Evolutionary conservation across 2,797 vertebrate genomes (phyloP).

Genomic region (Periophthalmus magnuspinnatus): DNA sequence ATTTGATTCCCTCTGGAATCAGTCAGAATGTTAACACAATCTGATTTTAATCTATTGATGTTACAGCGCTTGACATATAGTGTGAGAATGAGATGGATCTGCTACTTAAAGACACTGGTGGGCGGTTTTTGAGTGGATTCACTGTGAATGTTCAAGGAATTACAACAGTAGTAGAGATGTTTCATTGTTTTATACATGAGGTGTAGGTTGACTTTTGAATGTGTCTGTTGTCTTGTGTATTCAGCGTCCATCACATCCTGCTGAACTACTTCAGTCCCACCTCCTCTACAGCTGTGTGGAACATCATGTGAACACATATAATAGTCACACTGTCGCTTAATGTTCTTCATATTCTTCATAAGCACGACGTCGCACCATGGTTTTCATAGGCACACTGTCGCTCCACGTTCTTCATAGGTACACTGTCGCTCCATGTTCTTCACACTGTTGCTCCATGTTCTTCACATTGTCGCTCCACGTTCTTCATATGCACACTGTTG

Average conservation of each 20-base stretch:
- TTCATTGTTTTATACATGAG: not conserved
- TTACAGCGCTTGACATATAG: not conserved
- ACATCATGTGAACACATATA: not conserved
- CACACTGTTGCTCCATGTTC: too few species aligned
- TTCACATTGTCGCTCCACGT: too few species aligned
- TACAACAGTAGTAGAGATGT: not conserved
- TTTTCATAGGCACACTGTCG: too few species aligned
- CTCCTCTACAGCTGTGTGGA: not conserved
- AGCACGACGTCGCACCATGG: too few species aligned
- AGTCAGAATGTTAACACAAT: not conserved
- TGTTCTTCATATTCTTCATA: too few species aligned
- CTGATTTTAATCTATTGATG: not conserved
- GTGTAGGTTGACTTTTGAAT: not conserved
- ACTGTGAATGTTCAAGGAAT: not conserved
- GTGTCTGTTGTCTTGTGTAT: not conserved
- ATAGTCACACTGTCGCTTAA: too few species aligned
- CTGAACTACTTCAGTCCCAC: not conserved
- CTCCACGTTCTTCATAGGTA: too few species aligned
- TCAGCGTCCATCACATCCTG: not conserved
- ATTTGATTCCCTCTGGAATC: not conserved
- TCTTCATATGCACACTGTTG: too few species aligned
- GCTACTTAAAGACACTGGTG: not conserved
- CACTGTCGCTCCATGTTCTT: too few species aligned
- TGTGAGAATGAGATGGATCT: not conserved
- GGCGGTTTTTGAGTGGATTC: not conserved